phyloP scores from a whole-genome alignment of 2,113 vertebrate genomes.

The Hyperoodon ampullatus region DNA sequence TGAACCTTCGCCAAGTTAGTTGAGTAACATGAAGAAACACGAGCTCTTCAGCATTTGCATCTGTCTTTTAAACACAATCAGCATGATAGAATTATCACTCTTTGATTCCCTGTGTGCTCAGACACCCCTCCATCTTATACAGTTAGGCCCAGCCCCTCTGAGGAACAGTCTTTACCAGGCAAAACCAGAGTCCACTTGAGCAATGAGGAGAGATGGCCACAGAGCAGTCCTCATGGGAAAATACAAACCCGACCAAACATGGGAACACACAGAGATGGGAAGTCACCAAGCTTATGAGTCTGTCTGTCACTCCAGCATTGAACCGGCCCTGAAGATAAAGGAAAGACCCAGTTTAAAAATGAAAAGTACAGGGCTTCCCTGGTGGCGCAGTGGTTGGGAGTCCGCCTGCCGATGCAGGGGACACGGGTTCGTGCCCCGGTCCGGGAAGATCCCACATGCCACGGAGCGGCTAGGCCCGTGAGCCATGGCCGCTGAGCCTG shows the following conservation, averaged over 20 bases:
- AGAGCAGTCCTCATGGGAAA: background rate
- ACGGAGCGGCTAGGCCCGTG: no score
- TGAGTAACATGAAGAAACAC: background rate
- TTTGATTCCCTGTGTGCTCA: background rate
- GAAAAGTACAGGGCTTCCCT: background rate
- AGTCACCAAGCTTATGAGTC: background rate
- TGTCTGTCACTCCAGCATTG: background rate
- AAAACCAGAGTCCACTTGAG: background rate
- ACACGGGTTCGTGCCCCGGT: no score
- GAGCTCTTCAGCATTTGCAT: background rate
- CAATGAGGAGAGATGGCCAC: background rate
- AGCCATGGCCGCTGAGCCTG: no score
- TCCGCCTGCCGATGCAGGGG: no score
- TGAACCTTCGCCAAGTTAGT: background rate
- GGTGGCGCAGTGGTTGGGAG: no score
- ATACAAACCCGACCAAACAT: background rate
- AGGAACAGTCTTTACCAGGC: background rate
- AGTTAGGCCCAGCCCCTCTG: background rate
- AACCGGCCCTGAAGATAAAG: background rate
- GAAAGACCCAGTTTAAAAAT: background rate
- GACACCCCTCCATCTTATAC: background rate
- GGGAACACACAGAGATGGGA: background rate
- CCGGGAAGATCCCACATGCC: no score
- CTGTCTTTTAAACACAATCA: background rate
- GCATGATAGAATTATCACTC: background rate